A percentile compares a stretch with the other conserved stretches of the same genome.
Conservation (phyloP, 1,140 invertebrate species). For the Lepidurus packardi region DNA sequence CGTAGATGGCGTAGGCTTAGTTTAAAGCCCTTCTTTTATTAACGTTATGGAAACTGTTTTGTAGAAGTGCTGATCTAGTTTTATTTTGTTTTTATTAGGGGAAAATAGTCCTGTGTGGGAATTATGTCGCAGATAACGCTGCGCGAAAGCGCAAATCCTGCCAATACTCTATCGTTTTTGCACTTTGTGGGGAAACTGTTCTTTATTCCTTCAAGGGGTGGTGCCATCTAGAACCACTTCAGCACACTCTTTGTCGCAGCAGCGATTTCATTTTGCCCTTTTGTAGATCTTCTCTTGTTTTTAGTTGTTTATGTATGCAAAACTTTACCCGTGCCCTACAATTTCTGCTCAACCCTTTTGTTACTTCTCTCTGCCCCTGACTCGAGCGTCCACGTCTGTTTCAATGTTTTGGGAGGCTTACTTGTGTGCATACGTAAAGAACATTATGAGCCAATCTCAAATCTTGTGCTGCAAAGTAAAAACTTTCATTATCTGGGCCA, state of each 20-base stretch:
- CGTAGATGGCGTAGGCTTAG: too few relatives aligned
- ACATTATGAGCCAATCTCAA: neutral
- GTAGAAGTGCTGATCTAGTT: too few relatives aligned
- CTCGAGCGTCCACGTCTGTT: neutral
- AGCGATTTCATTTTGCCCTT: neutral
- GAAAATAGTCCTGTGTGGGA: constrained; percentile 17
- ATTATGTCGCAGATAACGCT: constrained; percentile 3
- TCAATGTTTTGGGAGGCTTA: neutral
- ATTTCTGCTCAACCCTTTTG: constrained; percentile 19
- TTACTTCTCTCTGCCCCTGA: neutral
- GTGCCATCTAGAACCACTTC: neutral
- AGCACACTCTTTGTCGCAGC: neutral
- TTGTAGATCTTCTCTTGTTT: neutral
- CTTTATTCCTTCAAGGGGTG: neutral
- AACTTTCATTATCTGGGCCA: neutral
- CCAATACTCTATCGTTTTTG: constrained; percentile 2
- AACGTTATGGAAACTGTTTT: too few relatives aligned
- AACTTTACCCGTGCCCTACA: neutral
- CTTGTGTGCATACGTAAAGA: neutral
- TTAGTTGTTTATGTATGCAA: neutral
- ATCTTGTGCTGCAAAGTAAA: neutral
- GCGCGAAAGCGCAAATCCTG: constrained; percentile 5
- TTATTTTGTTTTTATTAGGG: neutral
- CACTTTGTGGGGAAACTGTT: neutral
- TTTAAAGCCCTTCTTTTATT: too few relatives aligned